Evolutionary conservation across 2,797 vertebrate species (phyloP).

Genomic region (Malacoraja senta): DNA sequence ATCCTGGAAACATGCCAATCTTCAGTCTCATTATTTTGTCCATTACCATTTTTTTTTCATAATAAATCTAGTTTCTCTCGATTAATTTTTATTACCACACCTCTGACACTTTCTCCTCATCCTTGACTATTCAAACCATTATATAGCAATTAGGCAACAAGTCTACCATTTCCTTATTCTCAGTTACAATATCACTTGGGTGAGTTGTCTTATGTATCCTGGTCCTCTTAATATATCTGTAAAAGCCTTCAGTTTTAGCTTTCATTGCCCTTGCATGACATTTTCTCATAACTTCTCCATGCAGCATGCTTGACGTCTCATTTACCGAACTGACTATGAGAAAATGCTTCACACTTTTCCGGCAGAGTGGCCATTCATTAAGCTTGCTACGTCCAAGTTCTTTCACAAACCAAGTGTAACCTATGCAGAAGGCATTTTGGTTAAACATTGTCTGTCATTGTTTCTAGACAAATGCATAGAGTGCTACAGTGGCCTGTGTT

Average conservation of each 20-base stretch:
- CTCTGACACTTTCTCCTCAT: not conserved
- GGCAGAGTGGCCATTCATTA: not conserved
- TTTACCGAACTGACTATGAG: not conserved
- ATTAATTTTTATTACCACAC: not conserved
- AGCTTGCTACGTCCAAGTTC: not conserved
- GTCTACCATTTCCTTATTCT: not conserved
- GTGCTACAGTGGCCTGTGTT: not conserved
- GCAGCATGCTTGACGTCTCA: not conserved
- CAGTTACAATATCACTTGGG: not conserved
- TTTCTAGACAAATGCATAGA: not conserved
- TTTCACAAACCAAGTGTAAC: not conserved
- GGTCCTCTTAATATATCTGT: not conserved
- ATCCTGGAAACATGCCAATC: not conserved
- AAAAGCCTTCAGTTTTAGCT: not conserved
- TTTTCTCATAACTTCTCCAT: not conserved
- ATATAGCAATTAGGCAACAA: not conserved
- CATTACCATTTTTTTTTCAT: not conserved
- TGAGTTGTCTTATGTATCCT: not conserved
- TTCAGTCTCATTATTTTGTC: not conserved
- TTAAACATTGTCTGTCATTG: not conserved
- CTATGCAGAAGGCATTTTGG: no score
- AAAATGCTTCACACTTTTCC: not conserved
- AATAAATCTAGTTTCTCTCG: not conserved
- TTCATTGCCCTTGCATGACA: not conserved
- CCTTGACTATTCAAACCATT: not conserved